phyloP scores from a whole-genome alignment of 1,140 invertebrate species.

The Caenorhabditis briggsae region DNA sequence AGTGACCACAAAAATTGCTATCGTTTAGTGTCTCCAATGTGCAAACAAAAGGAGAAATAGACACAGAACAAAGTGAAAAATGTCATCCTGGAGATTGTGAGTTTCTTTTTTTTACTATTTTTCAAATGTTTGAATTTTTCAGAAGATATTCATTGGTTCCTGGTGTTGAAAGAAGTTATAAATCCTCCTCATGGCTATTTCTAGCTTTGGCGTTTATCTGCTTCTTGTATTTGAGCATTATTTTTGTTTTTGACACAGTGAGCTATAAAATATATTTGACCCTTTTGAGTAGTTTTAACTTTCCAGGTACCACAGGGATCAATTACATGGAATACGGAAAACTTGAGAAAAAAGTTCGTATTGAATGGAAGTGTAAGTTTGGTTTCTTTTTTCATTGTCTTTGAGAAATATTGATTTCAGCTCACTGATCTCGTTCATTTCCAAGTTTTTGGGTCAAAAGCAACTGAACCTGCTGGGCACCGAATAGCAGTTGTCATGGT shows the following conservation, averaged over 20 bases:
- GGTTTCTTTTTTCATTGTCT: background rate
- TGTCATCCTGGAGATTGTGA: constrained; percentile 9
- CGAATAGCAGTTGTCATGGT: background rate
- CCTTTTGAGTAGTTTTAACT: background rate
- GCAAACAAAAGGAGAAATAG: background rate
- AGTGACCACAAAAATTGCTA: background rate
- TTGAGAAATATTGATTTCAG: background rate
- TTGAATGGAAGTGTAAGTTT: constrained; percentile 12
- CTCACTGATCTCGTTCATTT: background rate
- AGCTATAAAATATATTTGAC: background rate
- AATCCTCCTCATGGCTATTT: background rate
- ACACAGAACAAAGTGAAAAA: background rate
- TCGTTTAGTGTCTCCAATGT: background rate
- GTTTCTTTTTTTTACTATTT: background rate
- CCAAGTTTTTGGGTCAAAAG: background rate
- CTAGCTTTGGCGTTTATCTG: background rate
- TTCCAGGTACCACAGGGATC: background rate
- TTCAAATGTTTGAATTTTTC: background rate
- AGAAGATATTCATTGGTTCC: constrained; percentile 23
- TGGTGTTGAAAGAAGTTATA: background rate
- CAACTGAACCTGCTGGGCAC: too few relatives aligned
- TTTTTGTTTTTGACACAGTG: background rate
- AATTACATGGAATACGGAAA: background rate
- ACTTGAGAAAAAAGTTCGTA: background rate
- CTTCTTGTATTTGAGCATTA: background rate